These are phyloP conservation scores for Amazona finschi DNA, from an alignment of 2,797 vertebrate genomes.

Conservation along the genomic window DNA sequence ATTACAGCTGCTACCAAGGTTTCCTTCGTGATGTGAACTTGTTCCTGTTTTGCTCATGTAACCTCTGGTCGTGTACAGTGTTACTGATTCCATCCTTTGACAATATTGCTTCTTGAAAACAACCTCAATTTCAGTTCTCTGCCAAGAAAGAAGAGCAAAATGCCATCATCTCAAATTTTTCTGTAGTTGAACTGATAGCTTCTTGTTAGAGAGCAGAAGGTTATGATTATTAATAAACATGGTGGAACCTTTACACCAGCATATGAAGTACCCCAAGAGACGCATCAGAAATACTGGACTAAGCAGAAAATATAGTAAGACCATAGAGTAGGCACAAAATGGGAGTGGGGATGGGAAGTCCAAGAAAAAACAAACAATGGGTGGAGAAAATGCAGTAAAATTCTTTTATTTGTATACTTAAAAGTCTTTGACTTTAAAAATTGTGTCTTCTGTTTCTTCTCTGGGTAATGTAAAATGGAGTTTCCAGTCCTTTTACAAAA, in stretches of 20 bases:
- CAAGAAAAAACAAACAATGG: neutral
- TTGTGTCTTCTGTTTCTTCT: neutral
- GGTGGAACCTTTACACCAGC: neutral
- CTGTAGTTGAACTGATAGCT: neutral
- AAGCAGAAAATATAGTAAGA: neutral
- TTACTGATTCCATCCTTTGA: constrained; percentile 8
- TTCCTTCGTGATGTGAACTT: neutral
- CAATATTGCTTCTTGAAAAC: neutral
- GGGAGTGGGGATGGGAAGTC: neutral
- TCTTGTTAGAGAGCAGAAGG: neutral
- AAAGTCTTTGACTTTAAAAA: neutral
- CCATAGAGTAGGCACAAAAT: neutral
- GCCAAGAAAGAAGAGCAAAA: neutral
- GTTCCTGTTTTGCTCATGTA: neutral
- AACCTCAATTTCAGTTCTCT: neutral
- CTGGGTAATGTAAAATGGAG: neutral
- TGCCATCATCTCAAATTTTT: neutral
- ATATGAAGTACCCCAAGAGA: neutral
- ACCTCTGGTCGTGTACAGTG: neutral
- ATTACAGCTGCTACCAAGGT: neutral
- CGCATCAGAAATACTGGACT: neutral
- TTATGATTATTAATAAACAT: constrained; percentile 8
- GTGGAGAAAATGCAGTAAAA: neutral
- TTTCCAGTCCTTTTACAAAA: neutral
- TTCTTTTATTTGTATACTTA: neutral